phyloP scores from a whole-genome alignment of 1,140 invertebrate genomes.

The Plutomurus gul region DNA sequence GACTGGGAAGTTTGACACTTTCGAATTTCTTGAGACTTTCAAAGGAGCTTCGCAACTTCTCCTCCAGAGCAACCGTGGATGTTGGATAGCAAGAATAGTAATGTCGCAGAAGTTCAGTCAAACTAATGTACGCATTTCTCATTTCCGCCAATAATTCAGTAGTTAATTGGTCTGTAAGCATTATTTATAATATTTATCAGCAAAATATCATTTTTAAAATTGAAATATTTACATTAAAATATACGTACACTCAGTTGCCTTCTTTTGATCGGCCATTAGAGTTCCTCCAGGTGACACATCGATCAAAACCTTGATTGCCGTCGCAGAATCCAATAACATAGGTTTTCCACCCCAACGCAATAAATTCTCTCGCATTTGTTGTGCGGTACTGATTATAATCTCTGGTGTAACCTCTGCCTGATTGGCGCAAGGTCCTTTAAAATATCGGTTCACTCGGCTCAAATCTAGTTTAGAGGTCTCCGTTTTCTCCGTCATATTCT shows the following conservation, averaged over 20 bases:
- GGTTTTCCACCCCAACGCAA: conserved; percentile 43
- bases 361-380: conserved; percentile 33
- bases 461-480: conserved; percentile 63
- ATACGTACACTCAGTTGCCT: neutral
- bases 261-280: conserved; percentile 77
- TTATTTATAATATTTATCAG: no score
- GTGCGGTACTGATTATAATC: conserved; percentile 8
- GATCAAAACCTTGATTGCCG: conserved; percentile 78
- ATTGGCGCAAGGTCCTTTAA: conserved; percentile 75
- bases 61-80: conserved; percentile 74
- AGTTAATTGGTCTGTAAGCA: no score
- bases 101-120: conserved; percentile 85
- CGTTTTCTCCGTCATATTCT: neutral
- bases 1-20: conserved; percentile 75
- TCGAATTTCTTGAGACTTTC: conserved; percentile 86
- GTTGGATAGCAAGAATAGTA: conserved; percentile 94
- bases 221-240: no score
- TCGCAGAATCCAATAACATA: conserved; percentile 64
- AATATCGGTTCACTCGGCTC: conserved; percentile 71
- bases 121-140: conserved; percentile 79
- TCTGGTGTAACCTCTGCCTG: conserved; percentile 52
- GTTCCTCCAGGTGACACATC: conserved; percentile 91
- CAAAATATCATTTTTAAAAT: no score
- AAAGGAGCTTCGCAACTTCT: conserved; percentile 82
- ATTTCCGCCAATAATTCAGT: no score